phyloP scores from a whole-genome alignment of 2,113 vertebrate species.

The Zapus hudsonius region DNA sequence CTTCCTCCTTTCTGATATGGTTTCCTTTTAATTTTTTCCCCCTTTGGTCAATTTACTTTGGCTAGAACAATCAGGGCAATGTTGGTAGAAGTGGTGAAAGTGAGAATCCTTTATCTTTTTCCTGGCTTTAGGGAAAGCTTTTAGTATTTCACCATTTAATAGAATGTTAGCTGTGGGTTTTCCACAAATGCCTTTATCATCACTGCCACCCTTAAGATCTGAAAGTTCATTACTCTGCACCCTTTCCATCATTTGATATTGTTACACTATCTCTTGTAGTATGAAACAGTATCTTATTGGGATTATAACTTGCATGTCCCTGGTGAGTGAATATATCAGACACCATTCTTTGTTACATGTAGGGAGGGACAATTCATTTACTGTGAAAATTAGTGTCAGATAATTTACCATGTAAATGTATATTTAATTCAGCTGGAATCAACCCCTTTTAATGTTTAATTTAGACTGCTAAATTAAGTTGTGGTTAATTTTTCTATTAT shows the following conservation, averaged over 20 bases:
- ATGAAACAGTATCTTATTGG: background rate
- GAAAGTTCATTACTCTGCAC: background rate
- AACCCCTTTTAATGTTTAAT: background rate
- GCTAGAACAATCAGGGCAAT: background rate
- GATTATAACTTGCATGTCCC: conserved; percentile 31
- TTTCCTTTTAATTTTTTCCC: background rate
- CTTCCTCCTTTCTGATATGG: background rate
- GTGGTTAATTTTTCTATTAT: background rate
- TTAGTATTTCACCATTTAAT: background rate
- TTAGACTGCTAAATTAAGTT: background rate
- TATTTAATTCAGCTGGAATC: background rate
- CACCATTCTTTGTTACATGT: background rate
- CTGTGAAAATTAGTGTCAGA: background rate
- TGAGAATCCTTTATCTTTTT: background rate
- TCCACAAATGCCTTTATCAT: background rate
- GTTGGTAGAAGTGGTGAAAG: background rate
- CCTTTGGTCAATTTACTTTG: background rate
- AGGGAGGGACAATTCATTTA: background rate
- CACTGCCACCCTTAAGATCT: background rate
- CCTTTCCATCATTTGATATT: background rate
- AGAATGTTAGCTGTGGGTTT: background rate
- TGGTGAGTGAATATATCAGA: background rate
- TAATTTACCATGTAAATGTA: conserved; percentile 2
- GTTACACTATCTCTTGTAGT: background rate
- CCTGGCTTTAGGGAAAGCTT: background rate